A percentile compares a stretch with the other conserved stretches of the same genome.
phyloP scores from a whole-genome alignment of 2,888 invertebrate genomes.

The Eristalinus sepulchralis region DNA sequence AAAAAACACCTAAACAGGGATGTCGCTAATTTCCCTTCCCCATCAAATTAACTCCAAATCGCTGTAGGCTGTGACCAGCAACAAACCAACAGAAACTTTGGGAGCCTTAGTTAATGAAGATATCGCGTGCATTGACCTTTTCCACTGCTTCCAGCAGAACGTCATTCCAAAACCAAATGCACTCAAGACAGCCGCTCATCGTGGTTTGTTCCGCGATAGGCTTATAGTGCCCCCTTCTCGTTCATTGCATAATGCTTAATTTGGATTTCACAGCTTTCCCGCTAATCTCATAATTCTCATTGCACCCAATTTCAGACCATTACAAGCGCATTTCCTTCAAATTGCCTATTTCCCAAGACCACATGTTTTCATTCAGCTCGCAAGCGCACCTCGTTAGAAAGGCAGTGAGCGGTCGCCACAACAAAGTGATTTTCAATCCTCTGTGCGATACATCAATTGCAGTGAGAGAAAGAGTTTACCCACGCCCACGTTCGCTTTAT shows the following conservation, averaged over 20 bases:
- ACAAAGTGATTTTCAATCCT: neutral
- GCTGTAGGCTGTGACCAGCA: neutral
- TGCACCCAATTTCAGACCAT: neutral
- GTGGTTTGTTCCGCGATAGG: neutral
- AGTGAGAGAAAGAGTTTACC: neutral
- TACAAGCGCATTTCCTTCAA: neutral
- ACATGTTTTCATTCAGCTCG: neutral
- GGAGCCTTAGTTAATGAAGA: neutral
- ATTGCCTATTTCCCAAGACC: neutral
- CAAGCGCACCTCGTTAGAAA: neutral
- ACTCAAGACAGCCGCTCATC: neutral
- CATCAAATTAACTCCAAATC: neutral
- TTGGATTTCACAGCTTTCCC: neutral
- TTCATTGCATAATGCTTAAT: neutral
- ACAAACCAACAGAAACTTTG: neutral
- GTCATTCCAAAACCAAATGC: neutral
- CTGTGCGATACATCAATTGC: neutral
- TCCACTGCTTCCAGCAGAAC: neutral
- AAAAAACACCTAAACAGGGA: neutral
- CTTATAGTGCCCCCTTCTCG: neutral
- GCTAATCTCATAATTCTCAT: neutral
- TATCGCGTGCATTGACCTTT: neutral
- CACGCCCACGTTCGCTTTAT: neutral
- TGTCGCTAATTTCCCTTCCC: neutral
- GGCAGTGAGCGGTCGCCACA: too few species aligned